Base-by-base conservation (phyloP, 2,797 vertebrate genomes). In the Hephaestus fuliginosus region DNA sequence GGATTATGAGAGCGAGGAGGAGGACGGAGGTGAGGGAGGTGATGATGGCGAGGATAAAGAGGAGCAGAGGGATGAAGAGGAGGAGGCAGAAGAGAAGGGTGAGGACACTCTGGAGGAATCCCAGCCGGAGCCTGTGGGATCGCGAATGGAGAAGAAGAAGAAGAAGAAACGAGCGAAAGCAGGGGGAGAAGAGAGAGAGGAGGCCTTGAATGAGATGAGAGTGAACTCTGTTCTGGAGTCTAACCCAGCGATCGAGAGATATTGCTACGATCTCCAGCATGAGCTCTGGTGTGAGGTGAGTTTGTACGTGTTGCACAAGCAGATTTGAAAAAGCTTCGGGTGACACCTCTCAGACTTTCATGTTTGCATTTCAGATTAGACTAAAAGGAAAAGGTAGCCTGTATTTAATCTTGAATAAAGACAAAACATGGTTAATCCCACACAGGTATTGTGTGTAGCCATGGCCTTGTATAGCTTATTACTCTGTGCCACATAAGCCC, bases 1-100 rank as follows among this genome's bases (percentile, higher is more conserved):
- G 9, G 98, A 99, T 92, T 99, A 99, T 65, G 98, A 99, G 61
- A 99, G 98, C 0, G 97, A 97, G 74, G 98, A 97, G 12, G 97
- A 95, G 11, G 95, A 1, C 0, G 57, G 28, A 13, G 74, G 5
- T 0, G 87, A 93, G 0, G 87, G 28, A 11, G 76, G 5, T 0
- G 87, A 93, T 0, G 87, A 93, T 0, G 88, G 73, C 0, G 88
- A 93, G 20, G 94, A 93, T 4, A 94, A 92, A 65, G 95, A 94
- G 0, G 88, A 87, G 8, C 68, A 79, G 15, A 74, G 25, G 7
- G 89, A 82, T 3, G 82, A 78, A 0, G 76, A 90, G 8, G 74
- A 64, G 17, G 79, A 76, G 51, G 58, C 5, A 18, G 52, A 80
- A n/a, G 72, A 74, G 28, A 70, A 71, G 0, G 10, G 0, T 0